Conservation (phyloP, 1,140 invertebrate species). For the Elysia chlorotica region DNA sequence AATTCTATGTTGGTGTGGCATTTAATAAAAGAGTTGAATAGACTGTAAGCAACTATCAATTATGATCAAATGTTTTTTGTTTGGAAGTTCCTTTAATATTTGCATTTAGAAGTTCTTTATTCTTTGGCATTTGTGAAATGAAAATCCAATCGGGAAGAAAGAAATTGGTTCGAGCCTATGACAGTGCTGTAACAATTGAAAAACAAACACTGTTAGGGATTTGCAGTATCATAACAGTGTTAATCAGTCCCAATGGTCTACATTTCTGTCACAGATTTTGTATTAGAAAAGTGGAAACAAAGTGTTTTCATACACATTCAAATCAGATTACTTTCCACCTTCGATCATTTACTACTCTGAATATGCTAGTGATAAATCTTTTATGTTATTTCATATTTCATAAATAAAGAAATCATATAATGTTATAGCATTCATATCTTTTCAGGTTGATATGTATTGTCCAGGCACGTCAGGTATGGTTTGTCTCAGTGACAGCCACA, state of each 20-base stretch:
- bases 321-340: too few relatives aligned
- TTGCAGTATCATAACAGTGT: too few relatives aligned
- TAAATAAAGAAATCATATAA: not conserved
- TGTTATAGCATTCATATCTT: not conserved
- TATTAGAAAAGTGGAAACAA: not conserved
- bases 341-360: not conserved
- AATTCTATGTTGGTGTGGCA: not conserved
- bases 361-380: not conserved
- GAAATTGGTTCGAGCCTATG: too few relatives aligned
- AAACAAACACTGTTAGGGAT: too few relatives aligned
- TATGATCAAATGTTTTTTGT: not conserved
- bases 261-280: not conserved
- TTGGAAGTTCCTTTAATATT: not conserved
- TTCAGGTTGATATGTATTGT: conserved; percentile 9
- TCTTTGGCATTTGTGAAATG: not conserved
- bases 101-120: not conserved
- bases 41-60: not conserved
- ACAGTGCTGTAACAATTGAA: too few relatives aligned
- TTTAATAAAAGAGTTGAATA: not conserved
- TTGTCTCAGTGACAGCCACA: conserved; percentile 8
- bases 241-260: not conserved
- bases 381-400: not conserved
- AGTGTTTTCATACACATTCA: not conserved
- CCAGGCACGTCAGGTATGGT: conserved; percentile 6
- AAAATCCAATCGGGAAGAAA: too few relatives aligned